Base-by-base conservation (phyloP, 2,113 vertebrate genomes). In the Castor canadensis region DNA sequence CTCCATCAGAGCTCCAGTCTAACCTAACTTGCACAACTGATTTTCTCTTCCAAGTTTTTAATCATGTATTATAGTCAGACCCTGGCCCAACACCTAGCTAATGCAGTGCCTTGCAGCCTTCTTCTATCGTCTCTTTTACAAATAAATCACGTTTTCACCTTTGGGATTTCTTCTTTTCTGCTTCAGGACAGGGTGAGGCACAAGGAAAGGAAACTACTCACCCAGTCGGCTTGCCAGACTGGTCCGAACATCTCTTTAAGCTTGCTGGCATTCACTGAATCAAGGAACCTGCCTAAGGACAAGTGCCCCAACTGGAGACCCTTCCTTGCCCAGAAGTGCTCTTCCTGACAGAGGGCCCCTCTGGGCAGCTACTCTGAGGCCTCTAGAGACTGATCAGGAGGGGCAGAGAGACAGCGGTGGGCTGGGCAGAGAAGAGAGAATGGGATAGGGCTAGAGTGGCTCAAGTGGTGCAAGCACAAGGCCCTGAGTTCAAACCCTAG, bases 71-170 rank as follows among this genome's bases (percentile, higher is more conserved):
- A 2, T 52, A 20, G 26, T 67, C 72, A 86, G 81, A 86, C 81
- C 77, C 10, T 54, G 35, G 38, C 32, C 43, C 72, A 5, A 2
- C 22, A 26, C 35, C 52, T 35, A 30, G 43, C 19, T 66, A 17
- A 28, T 35, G 35, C 71, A 62, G 47, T 67, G 28, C 38, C 76
- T 60, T 38, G 64, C 77, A 4, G 12, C 3, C 62, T 62, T 38
- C 17, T 16, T 30, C 49, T 79, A 9, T 24, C 58, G 52, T 54
- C 28, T 93, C 77, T 72, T 82, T 96, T 86, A 86, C 75, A 96
- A 97, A 96, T 84, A 97, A 97, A 94, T 15, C 9, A 38, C 19
- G 26, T 96, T 91, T 60, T 77, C 89, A 81, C n/a, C 17, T 71
- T 49, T 1, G 35, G 24, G 52, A 11, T 80, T 91, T 89, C 45